Conservation (phyloP, 1,140 invertebrate genomes). For the Drosophila sulfurigaster region DNA sequence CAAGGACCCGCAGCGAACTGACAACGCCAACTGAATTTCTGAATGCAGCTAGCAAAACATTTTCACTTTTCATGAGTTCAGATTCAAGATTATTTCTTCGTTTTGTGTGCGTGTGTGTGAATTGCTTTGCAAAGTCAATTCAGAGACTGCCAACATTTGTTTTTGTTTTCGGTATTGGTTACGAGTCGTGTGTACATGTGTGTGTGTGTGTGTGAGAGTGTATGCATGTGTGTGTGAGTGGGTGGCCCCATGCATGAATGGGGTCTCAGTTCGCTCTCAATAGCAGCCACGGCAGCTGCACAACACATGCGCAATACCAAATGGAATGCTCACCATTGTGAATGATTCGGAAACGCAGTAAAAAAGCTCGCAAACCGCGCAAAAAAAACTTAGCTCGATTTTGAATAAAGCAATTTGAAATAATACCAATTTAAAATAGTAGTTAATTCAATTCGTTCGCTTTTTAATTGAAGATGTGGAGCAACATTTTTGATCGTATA, state of each 20-base stretch:
- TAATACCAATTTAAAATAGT: too few relatives aligned
- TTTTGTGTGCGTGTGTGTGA: conserved; percentile 29
- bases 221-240: conserved; percentile 21
- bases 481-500: too few relatives aligned
- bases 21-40: conserved; percentile 67
- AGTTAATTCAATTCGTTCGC: too few relatives aligned
- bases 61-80: conserved; percentile 78
- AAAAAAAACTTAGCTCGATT: neutral
- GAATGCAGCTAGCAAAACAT: conserved; percentile 73
- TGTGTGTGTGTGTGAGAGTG: conserved; percentile 39
- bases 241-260: conserved; percentile 44
- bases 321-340: neutral
- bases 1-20: conserved; percentile 74
- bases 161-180: conserved; percentile 58
- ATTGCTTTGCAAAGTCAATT: conserved; percentile 47
- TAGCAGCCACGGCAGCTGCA: conserved; percentile 50
- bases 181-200: conserved; percentile 13
- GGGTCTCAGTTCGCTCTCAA: conserved; percentile 30
- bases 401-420: neutral
- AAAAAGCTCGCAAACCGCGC: conserved; percentile 5
- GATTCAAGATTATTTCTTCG: conserved; percentile 63
- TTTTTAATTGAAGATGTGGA: too few relatives aligned
- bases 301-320: conserved; percentile 46
- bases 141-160: conserved; percentile 58
- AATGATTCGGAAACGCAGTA: conserved; percentile 22